phyloP scores from a whole-genome alignment of 2,113 vertebrate species.

The Chaetura pelagica region DNA sequence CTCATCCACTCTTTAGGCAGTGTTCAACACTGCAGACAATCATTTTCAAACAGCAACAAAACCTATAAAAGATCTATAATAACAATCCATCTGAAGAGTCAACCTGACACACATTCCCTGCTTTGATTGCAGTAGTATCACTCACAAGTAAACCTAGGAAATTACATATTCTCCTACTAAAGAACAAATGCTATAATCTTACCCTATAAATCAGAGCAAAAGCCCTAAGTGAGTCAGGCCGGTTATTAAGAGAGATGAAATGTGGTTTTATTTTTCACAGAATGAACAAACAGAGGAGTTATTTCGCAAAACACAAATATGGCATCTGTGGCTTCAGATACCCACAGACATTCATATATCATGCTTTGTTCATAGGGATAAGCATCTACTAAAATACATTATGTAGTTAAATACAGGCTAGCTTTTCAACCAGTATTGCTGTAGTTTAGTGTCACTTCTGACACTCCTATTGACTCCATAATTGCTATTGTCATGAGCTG shows the following conservation, averaged over 20 bases:
- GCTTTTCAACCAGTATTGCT: not conserved
- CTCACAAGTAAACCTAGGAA: not conserved
- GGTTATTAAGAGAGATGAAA: slow-evolving; percentile 1
- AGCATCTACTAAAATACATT: not conserved
- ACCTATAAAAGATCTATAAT: not conserved
- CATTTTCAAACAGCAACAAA: not conserved
- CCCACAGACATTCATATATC: not conserved
- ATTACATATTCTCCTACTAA: not conserved
- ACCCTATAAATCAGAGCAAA: not conserved
- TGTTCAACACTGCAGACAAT: not conserved
- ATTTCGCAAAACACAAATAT: not conserved
- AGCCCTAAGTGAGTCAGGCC: not conserved
- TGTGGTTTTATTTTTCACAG: not conserved
- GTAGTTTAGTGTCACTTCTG: not conserved
- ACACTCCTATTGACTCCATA: not conserved
- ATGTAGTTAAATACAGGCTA: not conserved
- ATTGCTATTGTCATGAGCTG: not conserved
- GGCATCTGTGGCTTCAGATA: not conserved
- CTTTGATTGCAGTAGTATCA: not conserved
- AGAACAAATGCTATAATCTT: not conserved
- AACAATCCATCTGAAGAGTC: not conserved
- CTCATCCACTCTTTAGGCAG: not conserved
- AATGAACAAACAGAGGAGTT: not conserved
- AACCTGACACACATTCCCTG: not conserved
- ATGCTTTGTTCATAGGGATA: not conserved